These are phyloP conservation scores for Bergia sp. DNA, from an alignment of 92 coral and sea anemone genomes.

Conservation along the genomic window DNA sequence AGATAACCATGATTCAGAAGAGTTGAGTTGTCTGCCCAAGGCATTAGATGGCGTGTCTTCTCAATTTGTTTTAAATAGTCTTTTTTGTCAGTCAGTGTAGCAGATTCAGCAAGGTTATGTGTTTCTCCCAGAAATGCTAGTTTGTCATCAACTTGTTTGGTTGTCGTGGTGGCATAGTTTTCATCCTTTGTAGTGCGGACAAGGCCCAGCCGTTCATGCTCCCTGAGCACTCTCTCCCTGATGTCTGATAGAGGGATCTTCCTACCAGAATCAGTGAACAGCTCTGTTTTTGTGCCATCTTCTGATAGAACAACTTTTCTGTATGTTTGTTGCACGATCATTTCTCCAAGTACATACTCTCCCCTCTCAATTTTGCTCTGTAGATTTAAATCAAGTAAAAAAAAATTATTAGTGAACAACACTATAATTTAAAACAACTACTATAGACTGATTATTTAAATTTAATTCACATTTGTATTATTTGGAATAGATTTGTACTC, in stretches of 20 bases:
- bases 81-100: slow-evolving; percentile 22
- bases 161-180: slow-evolving; percentile 30
- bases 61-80: slow-evolving; percentile 29
- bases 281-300: not conserved
- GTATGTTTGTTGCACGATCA: slow-evolving; percentile 43
- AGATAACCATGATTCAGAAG: slow-evolving; percentile 54
- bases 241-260: slow-evolving; percentile 33
- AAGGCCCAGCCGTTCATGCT: slow-evolving; percentile 23
- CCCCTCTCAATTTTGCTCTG: slow-evolving; percentile 57
- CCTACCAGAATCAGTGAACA: slow-evolving; percentile 8
- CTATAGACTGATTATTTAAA: too few relatives aligned
- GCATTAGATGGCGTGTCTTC: slow-evolving; percentile 41
- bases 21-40: slow-evolving; percentile 56
- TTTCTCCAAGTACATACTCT: slow-evolving; percentile 50
- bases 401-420: not conserved
- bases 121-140: slow-evolving; percentile 28
- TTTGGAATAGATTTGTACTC: too few relatives aligned
- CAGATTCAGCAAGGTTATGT: not conserved
- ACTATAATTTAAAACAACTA: not conserved
- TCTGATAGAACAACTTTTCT: slow-evolving; percentile 20
- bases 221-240: slow-evolving; percentile 10
- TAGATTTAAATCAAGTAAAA: not conserved
- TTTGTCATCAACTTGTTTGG: slow-evolving; percentile 30
- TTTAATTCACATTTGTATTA: too few relatives aligned
- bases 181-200: slow-evolving; percentile 3